phyloP scores from a whole-genome alignment of 2,888 invertebrate genomes.

The Nipponacmea schrenckii region DNA sequence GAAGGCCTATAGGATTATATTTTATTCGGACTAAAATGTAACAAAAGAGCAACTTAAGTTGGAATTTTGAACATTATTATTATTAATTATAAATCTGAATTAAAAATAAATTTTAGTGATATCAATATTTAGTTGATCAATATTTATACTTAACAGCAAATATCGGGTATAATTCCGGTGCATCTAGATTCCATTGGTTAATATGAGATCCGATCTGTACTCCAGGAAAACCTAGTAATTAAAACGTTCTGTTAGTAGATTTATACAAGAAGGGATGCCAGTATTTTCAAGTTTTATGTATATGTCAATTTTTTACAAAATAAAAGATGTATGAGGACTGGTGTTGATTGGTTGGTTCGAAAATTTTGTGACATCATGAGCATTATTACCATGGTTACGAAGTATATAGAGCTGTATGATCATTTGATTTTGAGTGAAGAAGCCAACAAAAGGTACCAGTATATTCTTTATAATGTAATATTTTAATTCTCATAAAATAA shows the following conservation, averaged over 20 bases:
- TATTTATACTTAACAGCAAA: conserved; percentile 67
- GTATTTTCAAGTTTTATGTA: neutral
- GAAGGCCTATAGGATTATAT: too few species aligned
- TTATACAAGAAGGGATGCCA: neutral
- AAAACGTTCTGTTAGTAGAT: neutral
- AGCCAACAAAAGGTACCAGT: neutral
- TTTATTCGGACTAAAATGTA: too few species aligned
- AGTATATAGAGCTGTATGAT: too few species aligned
- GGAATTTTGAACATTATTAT: too few species aligned
- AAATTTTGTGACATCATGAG: too few species aligned
- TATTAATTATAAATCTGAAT: too few species aligned
- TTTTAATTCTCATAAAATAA: neutral
- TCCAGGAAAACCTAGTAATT: conserved; percentile 67
- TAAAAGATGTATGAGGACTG: neutral
- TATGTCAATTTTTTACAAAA: neutral
- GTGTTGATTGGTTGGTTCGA: too few species aligned
- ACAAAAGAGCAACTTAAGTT: too few species aligned
- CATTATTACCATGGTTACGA: too few species aligned
- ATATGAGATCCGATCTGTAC: conserved; percentile 73
- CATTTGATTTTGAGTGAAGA: neutral
- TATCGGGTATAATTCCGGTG: conserved; percentile 69
- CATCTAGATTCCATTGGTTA: conserved; percentile 72
- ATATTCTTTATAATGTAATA: neutral
- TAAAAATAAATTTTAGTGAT: too few species aligned
- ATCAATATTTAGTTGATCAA: too few species aligned